Evolutionary conservation across 2,888 invertebrate species (phyloP).

Genomic region (Matsumyia berberina): DNA sequence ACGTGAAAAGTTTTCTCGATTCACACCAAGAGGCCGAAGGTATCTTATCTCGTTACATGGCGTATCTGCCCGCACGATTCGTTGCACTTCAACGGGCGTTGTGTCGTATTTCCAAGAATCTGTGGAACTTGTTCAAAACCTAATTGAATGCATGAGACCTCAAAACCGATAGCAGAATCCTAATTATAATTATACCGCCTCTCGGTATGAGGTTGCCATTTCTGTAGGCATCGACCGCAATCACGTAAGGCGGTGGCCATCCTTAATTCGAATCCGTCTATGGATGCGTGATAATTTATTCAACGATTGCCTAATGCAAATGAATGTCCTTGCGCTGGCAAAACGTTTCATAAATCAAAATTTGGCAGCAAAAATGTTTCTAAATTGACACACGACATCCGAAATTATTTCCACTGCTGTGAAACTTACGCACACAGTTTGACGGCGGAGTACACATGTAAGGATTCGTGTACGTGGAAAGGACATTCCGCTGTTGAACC

Average conservation of each 20-base stretch:
- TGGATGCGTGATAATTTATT: background rate
- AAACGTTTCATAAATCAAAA: conserved; percentile 56
- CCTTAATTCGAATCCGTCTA: background rate
- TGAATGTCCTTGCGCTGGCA: conserved; percentile 5
- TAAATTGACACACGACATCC: conserved; percentile 35
- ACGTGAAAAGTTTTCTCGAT: conserved; percentile 60
- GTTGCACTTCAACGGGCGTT: conserved; percentile 4
- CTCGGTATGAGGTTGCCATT: background rate
- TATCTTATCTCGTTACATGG: conserved; percentile 36
- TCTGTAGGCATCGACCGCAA: background rate
- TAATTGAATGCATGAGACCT: background rate
- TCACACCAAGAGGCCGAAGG: conserved; percentile 40
- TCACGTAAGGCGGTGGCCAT: background rate
- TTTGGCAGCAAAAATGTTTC: conserved; percentile 36
- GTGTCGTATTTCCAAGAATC: background rate
- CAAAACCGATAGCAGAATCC: background rate
- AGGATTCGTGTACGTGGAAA: conserved; percentile 14
- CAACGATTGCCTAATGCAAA: background rate
- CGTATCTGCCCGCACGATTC: conserved; percentile 15
- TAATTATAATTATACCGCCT: no score
- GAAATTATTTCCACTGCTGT: conserved; percentile 13
- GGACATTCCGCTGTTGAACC: conserved; percentile 32
- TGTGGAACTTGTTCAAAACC: background rate
- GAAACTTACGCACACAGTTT: conserved; percentile 21
- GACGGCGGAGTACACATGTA: background rate